A percentile compares a stretch with the other conserved stretches of the same genome.
phyloP scores from a whole-genome alignment of 1,140 invertebrate genomes.

The Myzus persicae region DNA sequence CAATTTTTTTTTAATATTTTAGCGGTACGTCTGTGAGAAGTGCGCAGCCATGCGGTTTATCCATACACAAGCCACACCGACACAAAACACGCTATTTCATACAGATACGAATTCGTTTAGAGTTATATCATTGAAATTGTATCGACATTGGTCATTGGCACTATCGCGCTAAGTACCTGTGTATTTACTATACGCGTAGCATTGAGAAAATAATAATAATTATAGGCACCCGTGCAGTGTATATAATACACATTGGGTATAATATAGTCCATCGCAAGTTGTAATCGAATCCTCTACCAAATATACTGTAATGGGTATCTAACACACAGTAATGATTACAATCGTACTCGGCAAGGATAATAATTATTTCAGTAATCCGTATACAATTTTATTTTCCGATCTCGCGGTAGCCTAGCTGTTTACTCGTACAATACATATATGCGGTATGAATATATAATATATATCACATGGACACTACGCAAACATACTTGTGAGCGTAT shows the following conservation, averaged over 20 bases:
- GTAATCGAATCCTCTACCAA: not conserved
- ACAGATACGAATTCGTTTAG: not conserved
- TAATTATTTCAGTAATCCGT: not conserved
- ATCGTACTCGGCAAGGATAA: not conserved
- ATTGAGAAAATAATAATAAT: constrained; percentile 5
- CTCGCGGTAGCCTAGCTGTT: not conserved
- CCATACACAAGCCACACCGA: not conserved
- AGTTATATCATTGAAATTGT: not conserved
- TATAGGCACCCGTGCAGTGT: not conserved
- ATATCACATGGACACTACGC: not conserved
- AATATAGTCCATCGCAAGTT: not conserved
- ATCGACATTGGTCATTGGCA: not conserved
- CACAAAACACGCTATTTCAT: not conserved
- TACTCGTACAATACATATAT: not conserved
- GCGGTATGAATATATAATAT: not conserved
- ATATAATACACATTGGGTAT: not conserved
- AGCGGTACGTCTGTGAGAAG: not conserved
- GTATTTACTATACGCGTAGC: not conserved
- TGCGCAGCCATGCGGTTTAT: not conserved
- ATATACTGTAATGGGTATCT: not conserved
- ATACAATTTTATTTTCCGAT: not conserved
- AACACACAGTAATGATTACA: not conserved
- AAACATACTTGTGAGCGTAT: not conserved
- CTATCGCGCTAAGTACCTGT: not conserved
- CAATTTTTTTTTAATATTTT: not conserved